Evolutionary conservation across 2,797 vertebrate genomes (phyloP).

Genomic region (Pantherophis alleghaniensis): DNA sequence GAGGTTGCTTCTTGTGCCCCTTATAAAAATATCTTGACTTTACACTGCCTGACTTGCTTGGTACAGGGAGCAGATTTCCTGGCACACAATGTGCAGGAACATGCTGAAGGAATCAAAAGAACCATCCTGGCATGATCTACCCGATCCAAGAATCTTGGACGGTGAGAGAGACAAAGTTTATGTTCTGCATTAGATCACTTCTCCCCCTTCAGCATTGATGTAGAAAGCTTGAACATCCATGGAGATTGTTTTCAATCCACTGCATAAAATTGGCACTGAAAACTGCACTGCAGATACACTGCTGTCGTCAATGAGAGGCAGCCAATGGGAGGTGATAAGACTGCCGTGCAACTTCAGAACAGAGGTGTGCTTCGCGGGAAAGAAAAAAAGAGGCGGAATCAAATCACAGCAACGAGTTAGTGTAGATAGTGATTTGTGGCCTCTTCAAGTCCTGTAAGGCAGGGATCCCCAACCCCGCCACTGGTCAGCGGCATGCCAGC

Average conservation of each 20-base stretch:
- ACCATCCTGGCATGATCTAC: background rate
- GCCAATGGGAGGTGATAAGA: background rate
- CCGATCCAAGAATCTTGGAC: background rate
- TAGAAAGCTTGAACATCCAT: background rate
- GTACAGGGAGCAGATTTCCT: background rate
- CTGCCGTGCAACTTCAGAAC: background rate
- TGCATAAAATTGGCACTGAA: background rate
- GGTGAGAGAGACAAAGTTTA: background rate
- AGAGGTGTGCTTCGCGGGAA: background rate
- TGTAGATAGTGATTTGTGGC: conserved; percentile 83
- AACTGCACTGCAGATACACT: background rate
- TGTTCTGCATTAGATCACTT: background rate
- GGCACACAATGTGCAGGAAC: background rate
- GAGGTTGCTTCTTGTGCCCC: background rate
- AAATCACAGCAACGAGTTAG: conserved; percentile 53
- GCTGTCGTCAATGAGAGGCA: background rate
- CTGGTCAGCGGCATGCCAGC: too few species aligned
- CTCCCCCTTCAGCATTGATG: background rate
- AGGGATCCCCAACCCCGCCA: too few species aligned
- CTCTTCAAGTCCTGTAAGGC: conserved; percentile 83
- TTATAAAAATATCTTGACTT: background rate
- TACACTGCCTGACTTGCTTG: background rate
- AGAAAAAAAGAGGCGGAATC: background rate
- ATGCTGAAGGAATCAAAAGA: background rate
- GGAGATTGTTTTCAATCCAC: background rate